Evolutionary conservation across 2,888 invertebrate species (phyloP), one percentile per base, ranked within the genome.

Genomic region (Papilio elwesi): DNA sequence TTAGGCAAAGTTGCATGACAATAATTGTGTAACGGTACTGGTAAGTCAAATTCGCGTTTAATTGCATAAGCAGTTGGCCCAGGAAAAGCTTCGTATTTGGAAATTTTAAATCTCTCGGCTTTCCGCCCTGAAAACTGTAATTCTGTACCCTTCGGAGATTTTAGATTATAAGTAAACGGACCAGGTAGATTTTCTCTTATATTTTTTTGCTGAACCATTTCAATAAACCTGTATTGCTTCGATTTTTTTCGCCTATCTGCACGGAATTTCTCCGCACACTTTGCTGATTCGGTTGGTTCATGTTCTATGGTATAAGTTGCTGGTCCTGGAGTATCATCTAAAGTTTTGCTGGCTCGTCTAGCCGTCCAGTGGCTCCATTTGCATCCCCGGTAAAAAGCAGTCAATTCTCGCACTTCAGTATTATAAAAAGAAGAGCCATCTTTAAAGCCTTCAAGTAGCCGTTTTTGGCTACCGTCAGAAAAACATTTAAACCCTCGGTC

Each of bases 281-380:
- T 79, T 76, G 85, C 76, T 38, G 76, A 76, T 36, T 74, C 64
- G 12, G 80, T 82, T 43, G 81, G 83, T 62, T 77, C 53, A 47
- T 72, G 84, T 71, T 80, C 80, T 36, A 86, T 68, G 38, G 16
- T 75, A 71, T 93, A 92, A 77, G 88, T 83, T 15, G 89, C 84
- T 49, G 93, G 93, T 6, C 93, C 91, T 43, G 92, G 92, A 15
- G 75, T 76, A 8, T 65, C 43, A 68, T 85, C 79, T 38, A 72
- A 26, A 16, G 72, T 16, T 75, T 80, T 80, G 55, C 70, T 57
- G 12, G 77, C 73, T 70, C 85, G 81, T 73, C 79, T 80, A 15
- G 88, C 82, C 70, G 84, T 87, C 83, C 89, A 81, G 38, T 81
- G 78, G 81, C 92, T 91, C 93, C 92, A 92, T 85, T 92, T 92